These are phyloP conservation scores for Abramis brama DNA, from an alignment of 2,113 vertebrate genomes.

Conservation along the genomic window DNA sequence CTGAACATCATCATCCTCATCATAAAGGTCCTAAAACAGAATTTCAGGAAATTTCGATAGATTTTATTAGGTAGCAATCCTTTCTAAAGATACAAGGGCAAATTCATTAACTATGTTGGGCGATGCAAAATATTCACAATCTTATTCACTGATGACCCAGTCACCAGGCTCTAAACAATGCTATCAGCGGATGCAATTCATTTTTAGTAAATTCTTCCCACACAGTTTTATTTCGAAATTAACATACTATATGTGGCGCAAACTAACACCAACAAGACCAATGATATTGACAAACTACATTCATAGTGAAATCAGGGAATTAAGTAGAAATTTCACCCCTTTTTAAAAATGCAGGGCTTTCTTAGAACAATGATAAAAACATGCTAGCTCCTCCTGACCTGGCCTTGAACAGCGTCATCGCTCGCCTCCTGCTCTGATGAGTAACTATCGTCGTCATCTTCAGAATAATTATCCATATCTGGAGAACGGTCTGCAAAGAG, in stretches of 20 bases:
- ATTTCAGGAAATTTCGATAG: not conserved
- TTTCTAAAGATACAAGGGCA: not conserved
- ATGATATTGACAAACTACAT: too few species aligned
- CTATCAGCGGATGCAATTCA: not conserved
- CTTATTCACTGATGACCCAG: not conserved
- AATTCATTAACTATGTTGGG: too few species aligned
- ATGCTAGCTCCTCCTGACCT: conserved; percentile 50
- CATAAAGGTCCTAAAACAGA: conserved; percentile 67
- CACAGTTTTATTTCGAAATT: too few species aligned
- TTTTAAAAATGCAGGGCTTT: not conserved
- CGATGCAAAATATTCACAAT: not conserved
- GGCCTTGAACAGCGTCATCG: conserved; percentile 65
- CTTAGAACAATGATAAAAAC: not conserved
- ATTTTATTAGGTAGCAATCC: not conserved
- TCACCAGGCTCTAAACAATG: not conserved
- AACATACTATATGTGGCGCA: too few species aligned
- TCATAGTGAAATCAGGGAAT: too few species aligned
- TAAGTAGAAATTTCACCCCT: too few species aligned
- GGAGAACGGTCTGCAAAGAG: conserved; percentile 64
- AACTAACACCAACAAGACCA: too few species aligned
- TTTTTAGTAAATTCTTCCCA: not conserved
- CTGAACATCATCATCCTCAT: conserved; percentile 71
- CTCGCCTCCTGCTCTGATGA: conserved; percentile 70
- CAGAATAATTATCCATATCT: conserved; percentile 70
- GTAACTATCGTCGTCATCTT: conserved; percentile 71